These are phyloP conservation scores for Malachius bipustulatus DNA, from an alignment of 2,888 invertebrate species.

Conservation along the genomic window DNA sequence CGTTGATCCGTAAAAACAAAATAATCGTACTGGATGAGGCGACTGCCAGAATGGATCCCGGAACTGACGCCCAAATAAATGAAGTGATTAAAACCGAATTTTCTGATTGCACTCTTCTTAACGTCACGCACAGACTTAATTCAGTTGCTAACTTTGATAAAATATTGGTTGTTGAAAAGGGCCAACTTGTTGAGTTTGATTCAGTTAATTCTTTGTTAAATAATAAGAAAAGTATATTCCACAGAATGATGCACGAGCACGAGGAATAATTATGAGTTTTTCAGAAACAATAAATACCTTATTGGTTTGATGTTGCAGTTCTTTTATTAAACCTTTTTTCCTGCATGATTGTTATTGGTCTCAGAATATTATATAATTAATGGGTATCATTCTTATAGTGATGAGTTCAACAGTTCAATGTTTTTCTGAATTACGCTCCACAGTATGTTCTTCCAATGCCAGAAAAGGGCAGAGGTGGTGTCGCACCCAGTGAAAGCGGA, in stretches of 20 bases:
- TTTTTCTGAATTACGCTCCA: too few relatives aligned
- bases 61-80: constrained; percentile 66
- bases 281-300: too few relatives aligned
- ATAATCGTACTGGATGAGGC: constrained; percentile 49
- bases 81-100: constrained; percentile 62
- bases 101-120: constrained; percentile 63
- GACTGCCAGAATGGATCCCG: constrained; percentile 69
- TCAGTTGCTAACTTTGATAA: constrained; percentile 78
- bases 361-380: too few relatives aligned
- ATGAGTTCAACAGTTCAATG: too few relatives aligned
- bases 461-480: too few relatives aligned
- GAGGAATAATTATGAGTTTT: too few relatives aligned
- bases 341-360: too few relatives aligned
- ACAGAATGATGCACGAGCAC: constrained; percentile 35
- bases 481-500: too few relatives aligned
- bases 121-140: constrained; percentile 71
- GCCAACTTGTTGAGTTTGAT: constrained; percentile 61
- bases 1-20: constrained; percentile 36
- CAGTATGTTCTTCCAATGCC: too few relatives aligned
- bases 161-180: constrained; percentile 69
- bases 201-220: constrained; percentile 44
- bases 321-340: too few relatives aligned
- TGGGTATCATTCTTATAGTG: too few relatives aligned
- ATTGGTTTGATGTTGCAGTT: too few relatives aligned
- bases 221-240: constrained; percentile 18